A percentile compares a stretch with the other conserved stretches of the same genome.
Conservation (phyloP, 2,113 vertebrate species). For the Boleophthalmus pectinirostris region DNA sequence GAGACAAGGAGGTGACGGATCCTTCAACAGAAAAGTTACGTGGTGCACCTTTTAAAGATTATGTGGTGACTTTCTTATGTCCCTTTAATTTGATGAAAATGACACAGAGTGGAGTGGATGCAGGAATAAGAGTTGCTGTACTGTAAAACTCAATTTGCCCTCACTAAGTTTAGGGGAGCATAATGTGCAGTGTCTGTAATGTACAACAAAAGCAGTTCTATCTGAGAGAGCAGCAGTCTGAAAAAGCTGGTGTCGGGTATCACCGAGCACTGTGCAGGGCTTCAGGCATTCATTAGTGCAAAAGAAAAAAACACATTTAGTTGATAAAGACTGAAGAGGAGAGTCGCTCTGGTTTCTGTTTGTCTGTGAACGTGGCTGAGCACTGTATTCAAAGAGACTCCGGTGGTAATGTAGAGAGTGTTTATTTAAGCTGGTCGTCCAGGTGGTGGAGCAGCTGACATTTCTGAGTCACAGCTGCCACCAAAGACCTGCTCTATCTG, state of each 20-base stretch:
- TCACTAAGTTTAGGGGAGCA: background rate
- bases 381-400: constrained; percentile 42
- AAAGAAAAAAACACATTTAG: constrained; percentile 46
- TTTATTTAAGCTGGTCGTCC: constrained; percentile 57
- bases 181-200: constrained; percentile 40
- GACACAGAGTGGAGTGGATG: too few relatives aligned
- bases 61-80: too few relatives aligned
- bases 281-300: constrained; percentile 29
- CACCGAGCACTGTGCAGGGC: constrained; percentile 36
- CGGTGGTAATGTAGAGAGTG: constrained; percentile 15
- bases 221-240: constrained; percentile 33
- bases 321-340: constrained; percentile 17
- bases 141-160: too few relatives aligned
- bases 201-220: constrained; percentile 48
- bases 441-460: constrained; percentile 54
- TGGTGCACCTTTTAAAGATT: too few relatives aligned
- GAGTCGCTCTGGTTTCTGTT: constrained; percentile 35
- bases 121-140: too few relatives aligned
- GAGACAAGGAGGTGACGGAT: too few relatives aligned
- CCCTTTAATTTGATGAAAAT: too few relatives aligned
- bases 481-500: constrained; percentile 24
- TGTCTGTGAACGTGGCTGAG: constrained; percentile 32
- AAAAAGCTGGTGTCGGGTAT: constrained; percentile 56
- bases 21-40: too few relatives aligned
- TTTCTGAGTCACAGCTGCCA: constrained; percentile 60